Conservation (phyloP, 2,888 invertebrate species). For the Prenolepis imparis region DNA sequence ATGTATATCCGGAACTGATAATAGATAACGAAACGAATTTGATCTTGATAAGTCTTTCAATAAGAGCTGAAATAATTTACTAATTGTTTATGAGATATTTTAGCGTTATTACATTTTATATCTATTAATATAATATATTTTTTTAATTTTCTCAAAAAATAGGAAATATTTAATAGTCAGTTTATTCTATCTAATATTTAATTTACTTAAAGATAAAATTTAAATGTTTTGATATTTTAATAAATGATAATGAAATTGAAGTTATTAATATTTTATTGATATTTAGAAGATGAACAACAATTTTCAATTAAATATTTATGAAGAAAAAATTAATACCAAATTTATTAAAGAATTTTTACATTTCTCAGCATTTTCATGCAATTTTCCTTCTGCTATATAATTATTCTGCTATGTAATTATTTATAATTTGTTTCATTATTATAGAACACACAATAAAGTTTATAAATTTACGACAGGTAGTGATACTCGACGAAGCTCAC, state of each 20-base stretch:
- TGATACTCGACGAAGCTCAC: slow-evolving; percentile 97
- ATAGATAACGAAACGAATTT: not conserved
- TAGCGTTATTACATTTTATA: not conserved
- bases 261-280: not conserved
- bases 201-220: slow-evolving; percentile 1
- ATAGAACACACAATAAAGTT: not conserved
- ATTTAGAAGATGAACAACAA: not conserved
- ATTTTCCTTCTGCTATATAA: not conserved
- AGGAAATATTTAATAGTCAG: not conserved
- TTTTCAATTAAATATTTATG: not conserved
- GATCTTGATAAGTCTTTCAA: not conserved
- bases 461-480: slow-evolving; percentile 46
- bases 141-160: not conserved
- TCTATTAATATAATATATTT: not conserved
- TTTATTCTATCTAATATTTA: not conserved
- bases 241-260: not conserved
- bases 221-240: not conserved
- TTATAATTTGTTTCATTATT: slow-evolving; percentile 86
- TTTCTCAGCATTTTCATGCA: not conserved
- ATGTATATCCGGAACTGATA: not conserved
- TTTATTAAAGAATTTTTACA: slow-evolving; percentile 1
- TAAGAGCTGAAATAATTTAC: not conserved
- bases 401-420: no score
- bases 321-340: not conserved
- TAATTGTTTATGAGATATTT: not conserved